Percentiles rank a stretch among this genome's conserved stretches.
These are phyloP conservation scores for Meleagris gallopavo DNA, from an alignment of 2,113 vertebrate genomes.

Conservation along the genomic window DNA sequence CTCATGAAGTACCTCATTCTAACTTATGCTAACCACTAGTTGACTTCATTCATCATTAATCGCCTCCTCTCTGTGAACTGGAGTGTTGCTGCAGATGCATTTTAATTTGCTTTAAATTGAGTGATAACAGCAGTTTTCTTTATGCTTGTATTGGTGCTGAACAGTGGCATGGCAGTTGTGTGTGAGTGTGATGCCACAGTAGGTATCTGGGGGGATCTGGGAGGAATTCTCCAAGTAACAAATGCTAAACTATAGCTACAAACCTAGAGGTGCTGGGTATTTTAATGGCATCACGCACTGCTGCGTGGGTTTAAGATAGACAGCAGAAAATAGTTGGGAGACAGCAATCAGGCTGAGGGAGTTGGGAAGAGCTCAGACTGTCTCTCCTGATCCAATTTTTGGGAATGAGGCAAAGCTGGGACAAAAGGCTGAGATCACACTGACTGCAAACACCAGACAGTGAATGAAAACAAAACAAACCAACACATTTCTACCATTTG, in stretches of 20 bases:
- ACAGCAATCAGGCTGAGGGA: neutral
- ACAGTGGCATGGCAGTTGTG: neutral
- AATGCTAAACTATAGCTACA: neutral
- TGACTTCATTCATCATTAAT: conserved; percentile 64
- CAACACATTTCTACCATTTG: neutral
- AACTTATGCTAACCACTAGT: conserved; percentile 15
- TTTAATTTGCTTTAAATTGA: conserved; percentile 60
- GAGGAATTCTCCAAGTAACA: neutral
- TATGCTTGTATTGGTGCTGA: neutral
- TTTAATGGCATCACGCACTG: neutral
- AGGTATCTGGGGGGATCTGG: neutral
- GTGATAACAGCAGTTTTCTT: conserved; percentile 33
- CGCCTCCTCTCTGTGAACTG: neutral
- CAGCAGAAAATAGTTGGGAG: neutral
- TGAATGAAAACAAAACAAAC: neutral
- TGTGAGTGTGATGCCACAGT: neutral
- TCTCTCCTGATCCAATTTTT: neutral
- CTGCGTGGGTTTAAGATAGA: neutral
- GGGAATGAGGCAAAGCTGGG: neutral
- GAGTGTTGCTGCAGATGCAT: conserved; percentile 35
- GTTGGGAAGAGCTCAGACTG: neutral
- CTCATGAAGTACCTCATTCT: conserved; percentile 23
- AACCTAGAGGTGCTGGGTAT: neutral
- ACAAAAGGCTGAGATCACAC: neutral
- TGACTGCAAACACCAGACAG: neutral